Evolutionary conservation across 2,888 invertebrate genomes (phyloP).

Genomic region (Suillia variegata): DNA sequence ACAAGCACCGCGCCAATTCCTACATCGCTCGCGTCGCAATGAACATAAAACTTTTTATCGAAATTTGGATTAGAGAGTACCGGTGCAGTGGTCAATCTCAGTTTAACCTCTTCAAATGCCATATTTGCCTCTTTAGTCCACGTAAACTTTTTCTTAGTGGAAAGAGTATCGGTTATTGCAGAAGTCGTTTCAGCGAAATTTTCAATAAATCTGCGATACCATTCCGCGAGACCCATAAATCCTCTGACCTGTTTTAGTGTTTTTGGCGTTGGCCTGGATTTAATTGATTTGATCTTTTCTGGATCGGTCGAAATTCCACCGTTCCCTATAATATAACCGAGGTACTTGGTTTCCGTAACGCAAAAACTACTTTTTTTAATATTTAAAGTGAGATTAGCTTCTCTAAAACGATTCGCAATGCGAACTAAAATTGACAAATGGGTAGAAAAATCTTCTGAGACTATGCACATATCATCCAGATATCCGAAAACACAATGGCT

Average conservation of each 20-base stretch:
- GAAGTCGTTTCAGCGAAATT: background rate
- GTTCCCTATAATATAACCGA: conserved; percentile 8
- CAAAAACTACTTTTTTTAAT: conserved; percentile 3
- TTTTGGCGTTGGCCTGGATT: conserved; percentile 12
- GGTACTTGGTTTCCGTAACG: background rate
- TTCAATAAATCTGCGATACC: conserved; percentile 10
- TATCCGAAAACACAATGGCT: no score
- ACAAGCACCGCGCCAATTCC: conserved; percentile 9
- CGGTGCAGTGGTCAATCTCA: no score
- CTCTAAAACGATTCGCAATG: background rate
- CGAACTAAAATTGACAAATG: background rate
- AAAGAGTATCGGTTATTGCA: background rate
- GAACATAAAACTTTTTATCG: no score
- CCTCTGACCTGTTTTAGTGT: conserved; percentile 11
- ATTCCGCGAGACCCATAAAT: conserved; percentile 15
- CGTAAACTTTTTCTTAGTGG: background rate
- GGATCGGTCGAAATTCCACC: conserved; percentile 6
- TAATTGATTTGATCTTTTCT: background rate
- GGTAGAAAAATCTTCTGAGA: background rate
- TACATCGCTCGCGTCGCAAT: conserved; percentile 18
- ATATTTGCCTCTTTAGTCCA: background rate
- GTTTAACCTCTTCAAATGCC: no score
- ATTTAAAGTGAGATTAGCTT: conserved; percentile 1
- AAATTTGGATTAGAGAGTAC: no score
- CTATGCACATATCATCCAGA: conserved; percentile 1